Evolutionary conservation across 2,113 vertebrate species (phyloP).

Genomic region (Nothocercus julius): DNA sequence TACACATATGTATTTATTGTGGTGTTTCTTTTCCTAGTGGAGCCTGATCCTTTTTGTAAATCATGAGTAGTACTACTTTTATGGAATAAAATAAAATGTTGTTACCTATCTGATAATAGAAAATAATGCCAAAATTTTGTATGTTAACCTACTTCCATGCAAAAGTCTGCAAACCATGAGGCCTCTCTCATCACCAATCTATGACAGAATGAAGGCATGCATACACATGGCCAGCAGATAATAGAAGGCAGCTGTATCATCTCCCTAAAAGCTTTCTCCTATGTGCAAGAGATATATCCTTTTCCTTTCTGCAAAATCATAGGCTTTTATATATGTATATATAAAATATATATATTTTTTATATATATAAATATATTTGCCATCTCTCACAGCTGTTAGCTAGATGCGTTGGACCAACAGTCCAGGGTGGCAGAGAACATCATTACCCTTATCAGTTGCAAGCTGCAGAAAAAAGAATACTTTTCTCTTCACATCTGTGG

Average conservation of each 20-base stretch:
- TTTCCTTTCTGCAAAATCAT: neutral
- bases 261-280: neutral
- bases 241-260: neutral
- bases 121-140: neutral
- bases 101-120: neutral
- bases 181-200: neutral
- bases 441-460: neutral
- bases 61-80: neutral
- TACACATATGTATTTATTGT: neutral
- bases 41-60: conserved; percentile 3
- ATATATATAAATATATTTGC: neutral
- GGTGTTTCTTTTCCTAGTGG: conserved; percentile 26
- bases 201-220: neutral
- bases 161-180: neutral
- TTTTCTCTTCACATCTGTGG: neutral
- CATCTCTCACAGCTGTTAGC: neutral
- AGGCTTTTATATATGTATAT: neutral
- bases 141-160: neutral
- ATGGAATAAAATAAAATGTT: neutral
- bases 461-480: neutral
- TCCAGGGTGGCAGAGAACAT: neutral
- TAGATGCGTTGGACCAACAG: neutral
- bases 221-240: neutral
- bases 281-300: neutral
- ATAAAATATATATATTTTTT: no score